phyloP scores from a whole-genome alignment of 2,113 vertebrate genomes.

The Saccopteryx leptura region DNA sequence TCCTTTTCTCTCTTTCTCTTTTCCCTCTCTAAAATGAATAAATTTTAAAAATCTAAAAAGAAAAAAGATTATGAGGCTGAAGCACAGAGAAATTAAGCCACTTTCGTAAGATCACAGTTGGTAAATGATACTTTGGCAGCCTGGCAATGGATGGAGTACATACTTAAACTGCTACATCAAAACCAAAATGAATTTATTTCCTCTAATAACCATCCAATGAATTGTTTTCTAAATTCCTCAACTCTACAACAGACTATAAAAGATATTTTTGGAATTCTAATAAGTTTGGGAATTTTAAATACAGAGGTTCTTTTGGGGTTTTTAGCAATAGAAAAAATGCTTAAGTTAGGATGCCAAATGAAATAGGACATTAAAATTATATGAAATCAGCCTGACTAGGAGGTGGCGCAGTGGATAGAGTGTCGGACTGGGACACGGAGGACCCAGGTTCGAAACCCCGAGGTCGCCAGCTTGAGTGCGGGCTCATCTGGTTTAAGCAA shows the following conservation, averaged over 20 bases:
- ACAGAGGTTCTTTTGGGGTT: background rate
- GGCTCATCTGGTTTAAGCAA: too few species aligned
- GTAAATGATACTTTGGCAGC: background rate
- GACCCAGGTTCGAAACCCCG: too few species aligned
- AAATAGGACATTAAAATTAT: background rate
- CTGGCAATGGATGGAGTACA: background rate
- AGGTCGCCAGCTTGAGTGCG: too few species aligned
- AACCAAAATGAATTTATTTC: background rate
- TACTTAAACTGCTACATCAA: background rate
- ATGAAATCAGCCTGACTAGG: background rate
- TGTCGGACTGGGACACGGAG: too few species aligned
- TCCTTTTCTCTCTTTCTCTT: too few species aligned
- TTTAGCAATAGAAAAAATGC: background rate
- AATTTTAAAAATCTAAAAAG: too few species aligned
- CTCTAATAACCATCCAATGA: background rate
- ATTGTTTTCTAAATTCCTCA: background rate
- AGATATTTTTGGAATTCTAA: background rate
- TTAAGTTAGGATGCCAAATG: background rate
- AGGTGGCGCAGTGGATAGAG: too few species aligned
- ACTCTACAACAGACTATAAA: background rate
- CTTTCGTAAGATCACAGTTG: background rate
- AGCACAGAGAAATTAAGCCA: background rate
- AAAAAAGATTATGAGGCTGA: background rate
- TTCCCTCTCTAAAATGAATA: too few species aligned
- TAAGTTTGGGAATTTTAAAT: constrained; percentile 10